Conservation (phyloP, 2,113 vertebrate genomes). For the Rhizomys pruinosus region DNA sequence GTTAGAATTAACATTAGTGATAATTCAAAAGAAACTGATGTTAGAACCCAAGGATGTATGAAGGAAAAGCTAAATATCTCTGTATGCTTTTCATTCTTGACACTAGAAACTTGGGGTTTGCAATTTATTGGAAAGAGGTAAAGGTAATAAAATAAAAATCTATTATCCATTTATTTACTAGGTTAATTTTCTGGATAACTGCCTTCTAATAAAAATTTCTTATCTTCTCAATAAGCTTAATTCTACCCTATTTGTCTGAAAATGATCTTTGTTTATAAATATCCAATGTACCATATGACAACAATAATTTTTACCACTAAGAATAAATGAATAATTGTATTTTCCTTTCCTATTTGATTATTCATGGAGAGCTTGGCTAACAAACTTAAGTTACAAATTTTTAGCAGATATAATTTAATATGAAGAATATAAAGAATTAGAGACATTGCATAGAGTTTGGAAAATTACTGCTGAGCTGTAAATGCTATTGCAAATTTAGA, state of each 20-base stretch:
- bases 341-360: constrained; percentile 63
- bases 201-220: constrained; percentile 4
- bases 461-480: constrained; percentile 49
- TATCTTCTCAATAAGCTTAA: constrained; percentile 46
- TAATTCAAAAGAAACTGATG: neutral
- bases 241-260: constrained; percentile 52
- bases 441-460: constrained; percentile 13
- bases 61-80: neutral
- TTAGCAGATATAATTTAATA: constrained; percentile 52
- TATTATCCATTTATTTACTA: constrained; percentile 20
- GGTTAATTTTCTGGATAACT: constrained; percentile 35
- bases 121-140: neutral
- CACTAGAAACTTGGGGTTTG: neutral
- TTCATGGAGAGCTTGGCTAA: constrained; percentile 48
- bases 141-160: neutral
- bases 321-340: constrained; percentile 20
- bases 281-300: constrained; percentile 38
- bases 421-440: constrained; percentile 59
- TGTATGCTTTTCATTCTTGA: neutral
- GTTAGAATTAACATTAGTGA: neutral
- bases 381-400: constrained; percentile 59
- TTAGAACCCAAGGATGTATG: neutral
- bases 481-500: constrained; percentile 43
- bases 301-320: constrained; percentile 49
- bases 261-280: constrained; percentile 62